These are phyloP conservation scores for Alosa sapidissima DNA, from an alignment of 2,797 vertebrate genomes.

Conservation along the genomic window DNA sequence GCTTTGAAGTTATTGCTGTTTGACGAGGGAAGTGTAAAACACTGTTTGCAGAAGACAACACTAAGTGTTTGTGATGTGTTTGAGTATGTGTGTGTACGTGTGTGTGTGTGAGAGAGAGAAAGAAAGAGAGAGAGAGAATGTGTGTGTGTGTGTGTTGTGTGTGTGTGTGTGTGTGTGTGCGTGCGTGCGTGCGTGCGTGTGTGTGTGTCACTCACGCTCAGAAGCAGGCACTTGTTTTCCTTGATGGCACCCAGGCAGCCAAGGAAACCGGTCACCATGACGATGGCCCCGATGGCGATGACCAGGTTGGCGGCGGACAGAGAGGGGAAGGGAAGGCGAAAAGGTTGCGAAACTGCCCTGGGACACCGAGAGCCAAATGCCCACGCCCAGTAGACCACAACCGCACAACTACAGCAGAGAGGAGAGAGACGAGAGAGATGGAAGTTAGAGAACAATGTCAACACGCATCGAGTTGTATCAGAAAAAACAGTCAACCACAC, in stretches of 20 bases:
- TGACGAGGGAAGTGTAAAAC: background rate
- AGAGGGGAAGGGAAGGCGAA: slow-evolving; percentile 93
- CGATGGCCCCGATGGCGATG: slow-evolving; percentile 88
- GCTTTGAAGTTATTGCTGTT: slow-evolving; percentile 15
- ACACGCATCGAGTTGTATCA: no score
- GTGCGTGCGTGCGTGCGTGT: slow-evolving; percentile 7
- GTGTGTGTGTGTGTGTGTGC: background rate
- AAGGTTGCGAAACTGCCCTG: slow-evolving; percentile 99
- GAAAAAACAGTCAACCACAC: no score
- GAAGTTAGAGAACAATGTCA: background rate
- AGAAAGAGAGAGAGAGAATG: no score
- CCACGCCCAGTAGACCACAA: slow-evolving; percentile 95
- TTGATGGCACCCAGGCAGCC: slow-evolving; percentile 98
- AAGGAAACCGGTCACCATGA: slow-evolving; percentile 99
- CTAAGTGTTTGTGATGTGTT: background rate
- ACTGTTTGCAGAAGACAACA: background rate
- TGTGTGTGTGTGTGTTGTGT: background rate
- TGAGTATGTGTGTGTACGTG: background rate
- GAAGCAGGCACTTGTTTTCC: slow-evolving; percentile 99
- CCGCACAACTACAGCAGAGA: slow-evolving; percentile 83
- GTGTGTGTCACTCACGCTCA: slow-evolving; percentile 83
- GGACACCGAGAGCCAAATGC: slow-evolving; percentile 97
- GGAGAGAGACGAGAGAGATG: slow-evolving; percentile 43
- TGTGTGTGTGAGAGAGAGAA: slow-evolving; percentile 8
- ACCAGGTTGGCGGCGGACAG: slow-evolving; percentile 97